phyloP scores from a whole-genome alignment of 2,888 invertebrate genomes.

The Leistus spinibarbis region DNA sequence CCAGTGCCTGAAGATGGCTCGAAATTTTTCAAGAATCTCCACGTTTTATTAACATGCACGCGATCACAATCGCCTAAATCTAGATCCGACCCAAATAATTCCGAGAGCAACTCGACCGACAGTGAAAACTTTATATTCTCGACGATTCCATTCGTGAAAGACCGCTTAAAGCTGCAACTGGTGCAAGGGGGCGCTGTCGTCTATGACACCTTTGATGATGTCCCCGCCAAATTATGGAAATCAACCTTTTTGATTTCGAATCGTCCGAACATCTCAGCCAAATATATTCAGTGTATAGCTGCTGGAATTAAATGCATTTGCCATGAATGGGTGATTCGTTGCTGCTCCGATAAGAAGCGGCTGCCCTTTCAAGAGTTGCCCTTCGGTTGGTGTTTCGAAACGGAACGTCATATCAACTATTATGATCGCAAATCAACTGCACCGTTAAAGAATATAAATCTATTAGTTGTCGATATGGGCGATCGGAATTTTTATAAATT shows the following conservation, averaged over 20 bases:
- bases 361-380: constrained; percentile 62
- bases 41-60: constrained; percentile 66
- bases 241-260: constrained; percentile 69
- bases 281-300: constrained; percentile 75
- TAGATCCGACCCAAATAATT: constrained; percentile 12
- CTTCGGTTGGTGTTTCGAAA: constrained; percentile 65
- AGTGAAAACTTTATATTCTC: constrained; percentile 63
- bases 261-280: constrained; percentile 73
- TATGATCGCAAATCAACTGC: constrained; percentile 51
- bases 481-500: constrained; percentile 63
- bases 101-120: constrained; percentile 60
- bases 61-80: constrained; percentile 48
- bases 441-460: constrained; percentile 49
- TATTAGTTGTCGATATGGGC: constrained; percentile 52
- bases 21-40: constrained; percentile 61
- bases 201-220: constrained; percentile 58
- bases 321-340: constrained; percentile 74
- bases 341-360: constrained; percentile 59
- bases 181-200: constrained; percentile 68
- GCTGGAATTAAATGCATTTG: constrained; percentile 68
- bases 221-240: constrained; percentile 61
- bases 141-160: constrained; percentile 59
- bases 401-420: constrained; percentile 57
- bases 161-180: constrained; percentile 66
- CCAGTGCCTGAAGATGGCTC: constrained; percentile 60